Conservation (phyloP, 2,888 invertebrate species). For the Thysanoteuthis rhombus region DNA sequence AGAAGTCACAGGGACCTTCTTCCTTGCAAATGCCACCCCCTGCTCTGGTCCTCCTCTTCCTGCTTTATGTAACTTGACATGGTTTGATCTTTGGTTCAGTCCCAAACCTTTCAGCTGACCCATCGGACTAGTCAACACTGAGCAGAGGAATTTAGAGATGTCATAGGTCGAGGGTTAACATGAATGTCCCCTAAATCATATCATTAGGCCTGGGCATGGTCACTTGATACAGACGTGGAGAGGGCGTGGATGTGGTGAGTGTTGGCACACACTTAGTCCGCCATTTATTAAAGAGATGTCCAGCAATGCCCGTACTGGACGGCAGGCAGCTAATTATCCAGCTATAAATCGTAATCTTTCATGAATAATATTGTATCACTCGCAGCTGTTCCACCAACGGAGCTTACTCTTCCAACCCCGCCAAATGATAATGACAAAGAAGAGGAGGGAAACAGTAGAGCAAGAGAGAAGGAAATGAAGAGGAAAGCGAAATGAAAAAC, state of each 20-base stretch:
- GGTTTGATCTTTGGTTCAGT: slow-evolving; percentile 17
- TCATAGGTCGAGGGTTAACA: slow-evolving; percentile 25
- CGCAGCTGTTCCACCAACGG: slow-evolving; percentile 26
- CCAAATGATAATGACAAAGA: not conserved
- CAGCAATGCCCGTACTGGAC: not conserved
- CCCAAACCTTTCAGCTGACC: not conserved
- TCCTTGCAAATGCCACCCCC: slow-evolving; percentile 12
- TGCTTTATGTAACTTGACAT: not conserved
- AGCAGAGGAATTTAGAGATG: slow-evolving; percentile 19
- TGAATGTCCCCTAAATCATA: slow-evolving; percentile 28
- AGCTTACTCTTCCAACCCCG: not conserved
- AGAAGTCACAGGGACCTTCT: not conserved
- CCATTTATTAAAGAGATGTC: slow-evolving; percentile 28
- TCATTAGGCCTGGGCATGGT: slow-evolving; percentile 15
- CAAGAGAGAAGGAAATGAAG: not conserved
- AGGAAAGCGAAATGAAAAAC: not conserved
- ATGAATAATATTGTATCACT: slow-evolving; percentile 30
- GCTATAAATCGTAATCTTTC: slow-evolving; percentile 28
- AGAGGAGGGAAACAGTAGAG: not conserved
- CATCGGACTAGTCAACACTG: slow-evolving; percentile 26
- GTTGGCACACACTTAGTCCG: slow-evolving; percentile 27
- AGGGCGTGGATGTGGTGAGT: not conserved
- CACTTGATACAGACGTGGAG: slow-evolving; percentile 18
- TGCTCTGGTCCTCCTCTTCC: not conserved
- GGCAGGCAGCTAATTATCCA: slow-evolving; percentile 29